Evolutionary conservation across 2,888 invertebrate species (phyloP), one percentile per base, ranked within the genome.

Genomic region (Bimastos eiseni): DNA sequence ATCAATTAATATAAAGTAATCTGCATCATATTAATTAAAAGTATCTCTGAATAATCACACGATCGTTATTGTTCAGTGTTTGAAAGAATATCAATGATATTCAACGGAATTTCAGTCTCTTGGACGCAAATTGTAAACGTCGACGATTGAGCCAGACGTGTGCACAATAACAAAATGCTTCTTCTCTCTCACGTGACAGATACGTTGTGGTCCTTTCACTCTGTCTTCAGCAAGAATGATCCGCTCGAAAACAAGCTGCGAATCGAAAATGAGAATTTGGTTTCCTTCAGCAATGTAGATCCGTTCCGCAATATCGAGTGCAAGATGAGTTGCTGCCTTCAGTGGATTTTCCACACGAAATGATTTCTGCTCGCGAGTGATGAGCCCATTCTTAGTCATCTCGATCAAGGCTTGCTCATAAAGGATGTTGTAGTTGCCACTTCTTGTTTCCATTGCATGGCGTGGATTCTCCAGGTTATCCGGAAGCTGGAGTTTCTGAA

Each of bases 371-470:
- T 36, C 24, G 36, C 86, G 86, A 34, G 86, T 86, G 86, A 86
- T 8, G 21, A 86, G n/a, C 34, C 86, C 86, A 8, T 86, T 37
- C 17, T 86, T 86, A 24, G 86, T 86, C 86, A 86, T 86, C 86
- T 86, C 86, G 36, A 86, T 37, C 86, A 86, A 34, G 4, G 36
- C 34, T 21, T 37, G 4, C 37, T 86, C 37, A 15, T 37, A 86
- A 24, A 86, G 86, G 86, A 86, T 86, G 86, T 34, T 8, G 86
- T 86, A 86, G 86, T 86, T 86, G 86, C 86, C 86, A 37, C 86
- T 36, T 37, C 86, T 34, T 24, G 86, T 86, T 24, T 86, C 86
- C 36, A 86, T 33, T 37, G 86, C 86, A 24, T 86, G 86, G 17
- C 34, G 34, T 37, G 86, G 86, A 33, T 86, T 37, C 36, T 86